Conservation (phyloP, 2,113 vertebrate genomes). For the Epinephelus moara region DNA sequence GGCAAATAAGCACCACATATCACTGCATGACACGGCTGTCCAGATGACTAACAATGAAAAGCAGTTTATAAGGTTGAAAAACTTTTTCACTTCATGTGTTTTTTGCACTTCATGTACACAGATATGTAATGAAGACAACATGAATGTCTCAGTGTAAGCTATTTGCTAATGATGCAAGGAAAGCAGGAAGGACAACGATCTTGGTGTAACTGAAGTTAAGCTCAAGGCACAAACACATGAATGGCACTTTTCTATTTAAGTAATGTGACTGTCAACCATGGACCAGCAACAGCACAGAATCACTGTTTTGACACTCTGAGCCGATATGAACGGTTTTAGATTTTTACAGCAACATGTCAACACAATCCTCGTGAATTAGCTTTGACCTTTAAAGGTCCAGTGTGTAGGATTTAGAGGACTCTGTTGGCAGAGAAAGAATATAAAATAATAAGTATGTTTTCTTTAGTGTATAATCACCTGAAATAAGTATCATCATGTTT, state of each 20-base stretch:
- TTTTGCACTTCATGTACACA: neutral
- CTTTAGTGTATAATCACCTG: too few relatives aligned
- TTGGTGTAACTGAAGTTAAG: neutral
- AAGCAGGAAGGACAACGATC: too few relatives aligned
- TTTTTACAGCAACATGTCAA: neutral
- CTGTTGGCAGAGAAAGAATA: too few relatives aligned
- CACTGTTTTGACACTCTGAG: neutral
- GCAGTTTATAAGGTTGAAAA: neutral
- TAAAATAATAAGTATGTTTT: too few relatives aligned
- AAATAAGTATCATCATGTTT: too few relatives aligned
- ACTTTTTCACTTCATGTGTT: too few relatives aligned
- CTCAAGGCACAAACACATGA: neutral
- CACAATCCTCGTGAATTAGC: neutral
- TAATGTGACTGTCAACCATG: neutral
- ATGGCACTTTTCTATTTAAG: neutral
- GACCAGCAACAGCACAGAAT: slow-evolving; percentile 19
- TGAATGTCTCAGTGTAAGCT: neutral
- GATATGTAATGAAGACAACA: neutral
- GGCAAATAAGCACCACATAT: neutral
- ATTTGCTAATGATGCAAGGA: neutral
- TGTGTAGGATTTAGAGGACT: too few relatives aligned
- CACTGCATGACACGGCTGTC: neutral
- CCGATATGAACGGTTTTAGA: neutral
- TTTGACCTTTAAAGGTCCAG: neutral
- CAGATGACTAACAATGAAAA: neutral